A percentile compares a stretch with the other conserved stretches of the same genome.
phyloP scores from a whole-genome alignment of 2,113 vertebrate species.

The Tachysurus fulvidraco region DNA sequence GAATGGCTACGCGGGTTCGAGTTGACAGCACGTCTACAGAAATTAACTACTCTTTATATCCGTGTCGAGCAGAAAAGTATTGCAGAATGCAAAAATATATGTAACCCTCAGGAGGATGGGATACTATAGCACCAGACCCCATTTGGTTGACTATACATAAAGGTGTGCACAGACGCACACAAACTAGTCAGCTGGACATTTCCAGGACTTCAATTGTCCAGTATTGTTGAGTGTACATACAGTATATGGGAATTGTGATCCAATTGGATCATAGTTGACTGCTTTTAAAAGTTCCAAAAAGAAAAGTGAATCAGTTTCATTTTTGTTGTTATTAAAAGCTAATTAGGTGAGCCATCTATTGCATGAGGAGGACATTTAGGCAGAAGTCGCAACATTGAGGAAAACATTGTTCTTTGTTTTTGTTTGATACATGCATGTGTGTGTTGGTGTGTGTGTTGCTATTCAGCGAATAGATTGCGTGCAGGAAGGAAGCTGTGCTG shows the following conservation, averaged over 20 bases:
- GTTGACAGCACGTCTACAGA: not conserved
- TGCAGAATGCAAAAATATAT: not conserved
- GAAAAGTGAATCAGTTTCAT: not conserved
- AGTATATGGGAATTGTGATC: not conserved
- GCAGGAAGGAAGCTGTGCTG: constrained; percentile 36
- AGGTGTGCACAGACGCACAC: not conserved
- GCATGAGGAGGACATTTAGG: not conserved
- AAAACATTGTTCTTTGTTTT: too few relatives aligned
- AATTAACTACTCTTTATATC: not conserved
- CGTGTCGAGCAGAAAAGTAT: not conserved
- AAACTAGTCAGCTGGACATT: not conserved
- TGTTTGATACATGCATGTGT: not conserved
- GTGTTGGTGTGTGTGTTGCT: constrained; percentile 25
- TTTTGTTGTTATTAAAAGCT: not conserved
- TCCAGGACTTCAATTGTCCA: not conserved
- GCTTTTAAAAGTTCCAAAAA: not conserved
- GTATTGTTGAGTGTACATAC: not conserved
- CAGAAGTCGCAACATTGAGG: not conserved
- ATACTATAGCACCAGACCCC: not conserved
- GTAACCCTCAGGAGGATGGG: not conserved
- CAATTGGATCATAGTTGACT: not conserved
- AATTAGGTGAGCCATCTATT: not conserved
- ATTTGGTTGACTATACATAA: not conserved
- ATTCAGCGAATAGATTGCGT: constrained; percentile 37
- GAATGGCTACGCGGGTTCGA: not conserved